A percentile compares a stretch with the other conserved stretches of the same genome.
These are phyloP conservation scores for Drosophila kanapiae DNA, from an alignment of 1,140 invertebrate species.

Conservation along the genomic window DNA sequence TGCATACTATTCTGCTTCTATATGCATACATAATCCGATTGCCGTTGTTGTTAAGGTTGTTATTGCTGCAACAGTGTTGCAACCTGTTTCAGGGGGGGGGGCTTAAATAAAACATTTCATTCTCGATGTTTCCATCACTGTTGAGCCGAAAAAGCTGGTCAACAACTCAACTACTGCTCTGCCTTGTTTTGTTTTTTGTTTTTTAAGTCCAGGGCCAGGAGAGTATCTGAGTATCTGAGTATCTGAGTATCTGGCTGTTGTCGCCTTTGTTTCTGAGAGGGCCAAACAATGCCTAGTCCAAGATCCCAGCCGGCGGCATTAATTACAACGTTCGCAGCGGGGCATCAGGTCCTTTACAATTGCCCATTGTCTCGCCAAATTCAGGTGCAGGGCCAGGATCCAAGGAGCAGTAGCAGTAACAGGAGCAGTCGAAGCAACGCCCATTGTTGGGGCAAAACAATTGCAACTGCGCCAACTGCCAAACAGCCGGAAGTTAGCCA, in stretches of 20 bases:
- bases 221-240: background rate
- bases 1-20: constrained; percentile 2
- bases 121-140: constrained; percentile 27
- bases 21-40: constrained; percentile 42
- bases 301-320: constrained; percentile 48
- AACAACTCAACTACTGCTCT: constrained; percentile 3
- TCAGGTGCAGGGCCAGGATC: constrained; percentile 17
- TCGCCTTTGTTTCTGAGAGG: constrained; percentile 50
- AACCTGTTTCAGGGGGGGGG: background rate
- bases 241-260: constrained; percentile 26
- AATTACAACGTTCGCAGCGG: constrained; percentile 71
- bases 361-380: constrained; percentile 35
- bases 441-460: constrained; percentile 63
- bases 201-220: constrained; percentile 63
- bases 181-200: constrained; percentile 25
- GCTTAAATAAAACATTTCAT: constrained; percentile 50
- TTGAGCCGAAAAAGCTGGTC: constrained; percentile 2
- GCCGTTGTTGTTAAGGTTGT: constrained; percentile 4
- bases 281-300: constrained; percentile 56
- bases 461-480: constrained; percentile 52
- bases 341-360: constrained; percentile 32
- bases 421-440: background rate
- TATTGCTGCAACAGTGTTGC: background rate
- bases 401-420: constrained; percentile 6
- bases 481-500: constrained; percentile 67